Evolutionary conservation across 2,888 invertebrate genomes (phyloP).

Genomic region (Volucella zonaria): DNA sequence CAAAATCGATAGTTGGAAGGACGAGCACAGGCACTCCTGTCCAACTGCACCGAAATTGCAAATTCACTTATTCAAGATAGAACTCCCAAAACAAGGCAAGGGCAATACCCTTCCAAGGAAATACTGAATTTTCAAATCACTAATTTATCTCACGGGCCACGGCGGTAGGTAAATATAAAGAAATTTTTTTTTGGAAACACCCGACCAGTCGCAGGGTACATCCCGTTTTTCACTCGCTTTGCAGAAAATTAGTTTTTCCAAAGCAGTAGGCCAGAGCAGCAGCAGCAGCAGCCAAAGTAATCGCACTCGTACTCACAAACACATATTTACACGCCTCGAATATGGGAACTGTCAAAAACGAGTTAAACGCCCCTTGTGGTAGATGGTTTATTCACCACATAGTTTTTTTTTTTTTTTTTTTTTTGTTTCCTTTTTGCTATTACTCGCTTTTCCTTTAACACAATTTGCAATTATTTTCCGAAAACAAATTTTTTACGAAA

Average conservation of each 20-base stretch:
- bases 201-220: constrained; percentile 43
- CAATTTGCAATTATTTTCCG: constrained; percentile 25
- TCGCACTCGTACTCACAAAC: constrained; percentile 40
- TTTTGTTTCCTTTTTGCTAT: constrained; percentile 9
- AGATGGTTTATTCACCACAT: constrained; percentile 68
- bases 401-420: constrained; percentile 26
- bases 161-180: background rate
- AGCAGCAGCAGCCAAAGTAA: constrained; percentile 29
- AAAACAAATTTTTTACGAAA: constrained; percentile 15
- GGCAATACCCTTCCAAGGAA: constrained; percentile 1
- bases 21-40: constrained; percentile 31
- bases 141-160: background rate
- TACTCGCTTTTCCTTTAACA: background rate
- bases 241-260: constrained; percentile 62
- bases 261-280: constrained; percentile 56
- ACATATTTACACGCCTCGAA: constrained; percentile 39
- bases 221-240: constrained; percentile 51
- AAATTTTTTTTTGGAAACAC: constrained; percentile 31
- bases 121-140: background rate
- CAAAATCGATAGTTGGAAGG: constrained; percentile 65
- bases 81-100: too few relatives aligned
- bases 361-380: constrained; percentile 73
- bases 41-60: constrained; percentile 38
- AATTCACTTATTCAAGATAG: too few relatives aligned
- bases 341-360: constrained; percentile 66